Base-by-base conservation (phyloP, 2,888 invertebrate genomes). In the Agrilus cyanescens region DNA sequence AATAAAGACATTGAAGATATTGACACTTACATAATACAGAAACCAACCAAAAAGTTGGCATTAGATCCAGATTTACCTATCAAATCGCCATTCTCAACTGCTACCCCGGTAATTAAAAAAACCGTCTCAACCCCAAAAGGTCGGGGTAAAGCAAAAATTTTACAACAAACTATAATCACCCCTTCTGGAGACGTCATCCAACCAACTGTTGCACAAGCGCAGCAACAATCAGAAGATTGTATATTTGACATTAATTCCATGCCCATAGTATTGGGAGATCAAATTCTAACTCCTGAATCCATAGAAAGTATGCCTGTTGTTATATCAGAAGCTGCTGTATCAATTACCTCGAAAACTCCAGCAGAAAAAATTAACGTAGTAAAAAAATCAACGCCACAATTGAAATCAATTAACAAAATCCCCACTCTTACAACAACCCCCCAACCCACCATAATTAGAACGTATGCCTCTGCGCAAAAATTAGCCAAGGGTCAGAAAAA, bases 231-330 rank as follows among this genome's bases (percentile, higher is more conserved):
- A 38, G 74, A 74, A 47, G 72, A 72, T 40, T 58, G 68, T 43
- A 64, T 76, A 48, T 76, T 83, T 50, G 84, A 85, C 58, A 84
- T 84, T 30, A 79, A 80, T 60, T 81, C 81, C 2, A 82, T 84
- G 80, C 84, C 84, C 2, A 80, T 84, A 47, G 80, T 84, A 4
- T 61, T 84, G 33, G 79, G 80, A 29, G 83, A 83, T 51, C 82
- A 82, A 53, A 72, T 78, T 32, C 62, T 82, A 44, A 78, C 78
- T 1, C 74, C 80, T 1, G 81, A 81, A 56, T 78, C 66, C 53
- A 76, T 81, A 40, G 79, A 81, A 52, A 78, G 78, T 56, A 76
- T 81, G 73, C 80, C 81, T 0, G 73, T 80, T 29, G 74, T 78
- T 1, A 62, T 71, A 49, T 65, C 69, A 10, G 56, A 57, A 35